Evolutionary conservation across 2,113 vertebrate species (phyloP).

Genomic region (Oncorhynchus kisutch): DNA sequence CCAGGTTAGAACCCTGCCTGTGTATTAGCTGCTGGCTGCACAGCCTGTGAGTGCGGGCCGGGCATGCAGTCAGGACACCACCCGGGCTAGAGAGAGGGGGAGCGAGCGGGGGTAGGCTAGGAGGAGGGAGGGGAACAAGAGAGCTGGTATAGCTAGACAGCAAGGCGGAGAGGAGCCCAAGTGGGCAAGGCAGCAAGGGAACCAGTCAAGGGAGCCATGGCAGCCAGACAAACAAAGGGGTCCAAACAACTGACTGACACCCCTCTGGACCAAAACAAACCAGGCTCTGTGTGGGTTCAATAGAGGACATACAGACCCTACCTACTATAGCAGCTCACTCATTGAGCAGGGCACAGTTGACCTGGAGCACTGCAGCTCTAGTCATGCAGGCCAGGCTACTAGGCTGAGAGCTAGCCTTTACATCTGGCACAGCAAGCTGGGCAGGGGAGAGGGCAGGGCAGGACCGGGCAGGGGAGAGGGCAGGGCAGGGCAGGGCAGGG

Average conservation of each 20-base stretch:
- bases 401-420: conserved; percentile 43
- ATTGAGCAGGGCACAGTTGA: conserved; percentile 40
- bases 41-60: conserved; percentile 35
- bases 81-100: conserved; percentile 14
- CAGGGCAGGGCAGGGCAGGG: too few species aligned
- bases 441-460: conserved; percentile 1
- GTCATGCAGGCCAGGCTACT: conserved; percentile 61
- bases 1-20: conserved; percentile 43
- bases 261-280: conserved; percentile 30
- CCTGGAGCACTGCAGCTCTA: conserved; percentile 48
- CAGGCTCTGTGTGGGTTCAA: conserved; percentile 14
- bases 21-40: conserved; percentile 56
- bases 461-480: too few species aligned
- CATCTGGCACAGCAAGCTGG: conserved; percentile 50
- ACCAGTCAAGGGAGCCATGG: conserved; percentile 46
- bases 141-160: not conserved
- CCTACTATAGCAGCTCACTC: conserved; percentile 52
- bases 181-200: conserved; percentile 27
- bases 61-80: conserved; percentile 11
- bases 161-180: conserved; percentile 28
- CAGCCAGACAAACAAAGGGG: conserved; percentile 34
- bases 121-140: not conserved
- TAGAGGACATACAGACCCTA: conserved; percentile 30
- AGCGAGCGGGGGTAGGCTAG: conserved; percentile 41
- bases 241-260: conserved; percentile 35